Evolutionary conservation across 2,888 invertebrate genomes (phyloP), one percentile per base, ranked within the genome.

Genomic region (Lasioglossum malachurum): DNA sequence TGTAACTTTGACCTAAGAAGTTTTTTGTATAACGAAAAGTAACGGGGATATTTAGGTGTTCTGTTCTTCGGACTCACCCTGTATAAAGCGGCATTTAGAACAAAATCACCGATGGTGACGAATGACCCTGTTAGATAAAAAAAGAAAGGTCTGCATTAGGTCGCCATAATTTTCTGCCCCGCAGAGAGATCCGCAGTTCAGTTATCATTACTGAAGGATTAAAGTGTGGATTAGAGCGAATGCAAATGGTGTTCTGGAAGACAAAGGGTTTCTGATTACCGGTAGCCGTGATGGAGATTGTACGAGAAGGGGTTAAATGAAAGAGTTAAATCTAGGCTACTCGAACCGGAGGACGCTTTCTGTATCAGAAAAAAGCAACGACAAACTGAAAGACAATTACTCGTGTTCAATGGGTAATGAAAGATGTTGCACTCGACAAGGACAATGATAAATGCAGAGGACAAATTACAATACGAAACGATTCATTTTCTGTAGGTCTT

Each of bases 401-500:
- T 67, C 35, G 35, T 67, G 12, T 67, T 35, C 19, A 14, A 19
- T 67, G 67, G 19, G 31, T 16, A 35, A 31, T 35, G 67, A 14
- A 16, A 35, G 53, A 74, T 53, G n/a, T 16, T 73, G n/a, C 14
- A 31, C 19, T 4, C 27, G 60, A 74, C 35, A 35, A 2, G 38
- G 10, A 53, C 2, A n/a, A 53, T 35, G 31, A 35, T 64, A 16
- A 16, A 35, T 16, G 23, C 49, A n/a, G 19, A 4, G 27, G 14
- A 77, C 49, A 77, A 38, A 16, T 67, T 67, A 67, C 53, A 27
- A 64, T 8, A 23, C 16, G 16, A 44, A 35, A 76, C 16, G 1
- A 1, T 19, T 85, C 73, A 80, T 72, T 44, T 83, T 14, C 84
- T 83, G 57, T 88, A 89, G 19, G 5, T 82, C 72, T 84, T 94